Conservation (phyloP, 2,797 vertebrate genomes). For the Simalia tracyae region DNA sequence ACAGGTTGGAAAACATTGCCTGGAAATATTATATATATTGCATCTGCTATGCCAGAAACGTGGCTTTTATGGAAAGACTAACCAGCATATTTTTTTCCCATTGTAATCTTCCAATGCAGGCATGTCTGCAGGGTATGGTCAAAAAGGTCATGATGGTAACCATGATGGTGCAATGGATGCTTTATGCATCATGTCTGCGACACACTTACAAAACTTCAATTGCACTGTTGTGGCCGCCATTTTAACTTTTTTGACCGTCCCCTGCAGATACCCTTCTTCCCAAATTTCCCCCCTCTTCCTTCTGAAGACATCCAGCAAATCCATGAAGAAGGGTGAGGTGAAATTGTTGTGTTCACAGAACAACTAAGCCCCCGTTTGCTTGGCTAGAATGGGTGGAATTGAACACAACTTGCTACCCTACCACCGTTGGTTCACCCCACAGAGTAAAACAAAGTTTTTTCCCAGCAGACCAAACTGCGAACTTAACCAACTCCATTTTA, state of each 20-base stretch:
- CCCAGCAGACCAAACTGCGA: not conserved
- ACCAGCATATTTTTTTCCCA: not conserved
- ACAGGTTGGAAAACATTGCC: not conserved
- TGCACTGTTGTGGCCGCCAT: not conserved
- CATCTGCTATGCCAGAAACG: not conserved
- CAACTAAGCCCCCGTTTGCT: not conserved
- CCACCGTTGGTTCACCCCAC: not conserved
- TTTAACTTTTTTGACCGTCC: not conserved
- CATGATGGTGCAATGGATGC: not conserved
- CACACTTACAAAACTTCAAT: not conserved
- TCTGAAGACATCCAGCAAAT: not conserved
- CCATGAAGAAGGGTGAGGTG: not conserved
- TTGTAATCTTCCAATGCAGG: not conserved
- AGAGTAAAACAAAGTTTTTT: not conserved
- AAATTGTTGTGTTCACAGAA: not conserved
- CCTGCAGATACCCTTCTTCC: not conserved
- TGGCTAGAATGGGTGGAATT: not conserved
- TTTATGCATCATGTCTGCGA: not conserved
- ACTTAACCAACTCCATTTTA: not conserved
- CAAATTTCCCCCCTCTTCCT: not conserved
- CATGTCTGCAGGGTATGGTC: not conserved
- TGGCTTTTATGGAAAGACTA: not conserved
- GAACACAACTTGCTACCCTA: not conserved
- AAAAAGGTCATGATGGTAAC: not conserved
- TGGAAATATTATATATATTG: not conserved